phyloP scores from a whole-genome alignment of 2,113 vertebrate species.

The Tragelaphus buxtoni region DNA sequence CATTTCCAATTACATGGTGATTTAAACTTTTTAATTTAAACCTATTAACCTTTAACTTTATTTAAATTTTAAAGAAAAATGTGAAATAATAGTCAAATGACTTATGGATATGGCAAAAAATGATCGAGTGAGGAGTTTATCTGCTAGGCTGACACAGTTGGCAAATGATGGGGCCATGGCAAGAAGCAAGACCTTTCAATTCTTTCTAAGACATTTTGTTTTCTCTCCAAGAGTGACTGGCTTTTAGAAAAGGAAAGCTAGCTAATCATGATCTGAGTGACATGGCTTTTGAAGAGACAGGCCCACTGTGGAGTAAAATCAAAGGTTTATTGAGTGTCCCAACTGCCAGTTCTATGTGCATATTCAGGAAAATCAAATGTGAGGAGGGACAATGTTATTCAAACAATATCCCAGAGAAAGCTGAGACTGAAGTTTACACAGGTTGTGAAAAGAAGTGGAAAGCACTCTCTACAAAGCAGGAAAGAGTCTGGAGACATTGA shows the following conservation, averaged over 20 bases:
- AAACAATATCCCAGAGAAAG: background rate
- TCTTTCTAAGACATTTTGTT: background rate
- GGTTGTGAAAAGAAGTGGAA: background rate
- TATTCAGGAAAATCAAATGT: background rate
- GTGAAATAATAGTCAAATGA: background rate
- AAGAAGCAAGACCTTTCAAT: background rate
- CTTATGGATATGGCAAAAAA: background rate
- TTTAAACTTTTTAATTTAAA: background rate
- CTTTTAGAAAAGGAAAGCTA: background rate
- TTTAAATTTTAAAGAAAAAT: background rate
- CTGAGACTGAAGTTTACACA: background rate
- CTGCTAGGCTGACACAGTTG: background rate
- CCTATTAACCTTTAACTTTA: conserved; percentile 5
- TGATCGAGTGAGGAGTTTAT: background rate
- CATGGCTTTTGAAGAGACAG: background rate
- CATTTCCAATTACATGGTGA: background rate
- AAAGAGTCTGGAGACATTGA: background rate
- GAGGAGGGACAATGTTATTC: background rate
- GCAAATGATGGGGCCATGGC: background rate
- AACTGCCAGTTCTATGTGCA: background rate
- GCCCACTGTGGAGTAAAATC: background rate
- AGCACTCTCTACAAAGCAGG: background rate
- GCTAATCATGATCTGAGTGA: background rate
- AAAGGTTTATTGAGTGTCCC: background rate
- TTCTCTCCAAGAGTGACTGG: background rate